Conservation (phyloP, 1,140 invertebrate genomes). For the Caenorhabditis latens region DNA sequence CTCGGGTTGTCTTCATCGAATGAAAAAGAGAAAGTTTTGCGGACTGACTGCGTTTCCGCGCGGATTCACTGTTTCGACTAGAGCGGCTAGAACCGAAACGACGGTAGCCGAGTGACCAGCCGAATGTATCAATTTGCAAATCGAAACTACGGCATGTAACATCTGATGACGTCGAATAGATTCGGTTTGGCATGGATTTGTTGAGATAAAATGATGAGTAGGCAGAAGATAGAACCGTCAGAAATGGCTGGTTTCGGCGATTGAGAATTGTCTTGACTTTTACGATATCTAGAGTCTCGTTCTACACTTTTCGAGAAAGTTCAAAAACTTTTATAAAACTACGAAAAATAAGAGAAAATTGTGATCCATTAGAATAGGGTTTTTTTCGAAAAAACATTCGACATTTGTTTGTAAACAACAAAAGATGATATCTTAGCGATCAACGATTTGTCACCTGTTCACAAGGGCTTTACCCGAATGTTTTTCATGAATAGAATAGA, state of each 20-base stretch:
- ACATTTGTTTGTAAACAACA: conserved; percentile 15
- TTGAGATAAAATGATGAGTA: background rate
- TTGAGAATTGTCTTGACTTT: too few species aligned
- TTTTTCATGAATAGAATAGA: too few species aligned
- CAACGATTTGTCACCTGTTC: conserved; percentile 21
- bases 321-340: background rate
- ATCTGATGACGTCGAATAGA: background rate
- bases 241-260: too few species aligned
- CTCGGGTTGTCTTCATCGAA: conserved; percentile 10
- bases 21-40: conserved; percentile 36
- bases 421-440: conserved; percentile 18
- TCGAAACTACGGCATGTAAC: conserved; percentile 17
- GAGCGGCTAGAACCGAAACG: background rate
- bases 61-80: conserved; percentile 47
- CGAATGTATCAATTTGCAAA: conserved; percentile 24
- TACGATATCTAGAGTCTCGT: too few species aligned
- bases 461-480: too few species aligned
- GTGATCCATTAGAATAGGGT: background rate
- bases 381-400: background rate
- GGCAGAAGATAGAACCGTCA: background rate
- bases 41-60: conserved; percentile 38
- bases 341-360: background rate
- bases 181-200: conserved; percentile 10
- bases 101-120: background rate
- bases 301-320: too few species aligned